These are phyloP conservation scores for Mormyrus hasselquistii DNA, from an alignment of 2,797 vertebrate species.

Conservation along the genomic window DNA sequence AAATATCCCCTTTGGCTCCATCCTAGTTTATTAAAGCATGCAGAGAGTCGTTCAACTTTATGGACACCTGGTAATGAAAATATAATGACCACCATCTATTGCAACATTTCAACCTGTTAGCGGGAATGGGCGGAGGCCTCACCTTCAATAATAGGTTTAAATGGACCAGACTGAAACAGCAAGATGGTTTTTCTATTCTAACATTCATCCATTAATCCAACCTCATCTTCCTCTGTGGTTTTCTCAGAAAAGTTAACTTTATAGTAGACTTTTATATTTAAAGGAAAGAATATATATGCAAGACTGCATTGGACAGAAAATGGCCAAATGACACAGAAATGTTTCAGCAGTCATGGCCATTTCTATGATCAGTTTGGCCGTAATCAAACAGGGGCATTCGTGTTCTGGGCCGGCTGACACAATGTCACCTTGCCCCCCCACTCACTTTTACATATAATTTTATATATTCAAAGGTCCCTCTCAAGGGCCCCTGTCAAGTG, in stretches of 20 bases:
- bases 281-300: not conserved
- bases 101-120: constrained; percentile 33
- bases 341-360: not conserved
- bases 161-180: constrained; percentile 17
- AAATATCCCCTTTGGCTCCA: constrained; percentile 25
- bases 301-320: not conserved
- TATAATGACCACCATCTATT: constrained; percentile 39
- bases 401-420: not conserved
- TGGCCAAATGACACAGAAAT: not conserved
- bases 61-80: constrained; percentile 39
- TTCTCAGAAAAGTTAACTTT: constrained; percentile 18
- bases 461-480: not conserved
- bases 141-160: constrained; percentile 20
- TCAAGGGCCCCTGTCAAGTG: not conserved
- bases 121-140: constrained; percentile 9
- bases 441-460: not conserved
- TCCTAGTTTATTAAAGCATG: constrained; percentile 26
- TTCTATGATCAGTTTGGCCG: not conserved
- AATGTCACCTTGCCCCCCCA: not conserved
- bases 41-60: constrained; percentile 38
- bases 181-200: constrained; percentile 10
- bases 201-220: not conserved
- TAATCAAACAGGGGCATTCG: not conserved
- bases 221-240: not conserved
- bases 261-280: constrained; percentile 7